Evolutionary conservation across 2,888 invertebrate species (phyloP).

Genomic region (Diadegma fenestrale): DNA sequence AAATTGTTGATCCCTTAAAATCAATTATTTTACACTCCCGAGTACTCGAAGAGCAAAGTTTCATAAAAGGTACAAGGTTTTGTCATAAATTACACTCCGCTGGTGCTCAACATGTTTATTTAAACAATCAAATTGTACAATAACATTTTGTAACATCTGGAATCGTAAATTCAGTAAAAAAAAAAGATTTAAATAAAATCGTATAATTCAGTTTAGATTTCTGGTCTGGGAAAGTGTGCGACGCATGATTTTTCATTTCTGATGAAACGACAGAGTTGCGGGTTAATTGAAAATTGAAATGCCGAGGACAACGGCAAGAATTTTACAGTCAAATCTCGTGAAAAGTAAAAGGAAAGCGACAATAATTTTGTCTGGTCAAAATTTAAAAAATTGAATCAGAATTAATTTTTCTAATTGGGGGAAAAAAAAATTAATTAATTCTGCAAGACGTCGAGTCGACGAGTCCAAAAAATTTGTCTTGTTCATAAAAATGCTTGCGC

Average conservation of each 20-base stretch:
- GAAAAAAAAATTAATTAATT: background rate
- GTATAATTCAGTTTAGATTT: background rate
- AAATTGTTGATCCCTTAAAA: background rate
- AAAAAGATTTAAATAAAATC: slow-evolving; percentile 3
- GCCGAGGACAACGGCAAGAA: background rate
- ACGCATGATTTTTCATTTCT: background rate
- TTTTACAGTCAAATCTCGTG: background rate
- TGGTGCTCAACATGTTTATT: slow-evolving; percentile 63
- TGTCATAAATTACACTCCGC: slow-evolving; percentile 55
- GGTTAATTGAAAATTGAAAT: background rate
- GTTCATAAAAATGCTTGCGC: background rate
- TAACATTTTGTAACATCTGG: slow-evolving; percentile 47
- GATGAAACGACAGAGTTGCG: background rate
- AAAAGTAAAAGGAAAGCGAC: background rate
- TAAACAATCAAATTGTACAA: slow-evolving; percentile 58
- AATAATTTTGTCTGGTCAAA: background rate
- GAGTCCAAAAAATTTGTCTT: background rate
- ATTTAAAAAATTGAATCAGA: background rate
- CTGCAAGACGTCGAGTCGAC: background rate
- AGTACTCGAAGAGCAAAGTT: slow-evolving; percentile 4
- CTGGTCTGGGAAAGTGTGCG: background rate
- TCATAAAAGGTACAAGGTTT: slow-evolving; percentile 43
- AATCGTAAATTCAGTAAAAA: slow-evolving; percentile 31
- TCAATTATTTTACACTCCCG: background rate
- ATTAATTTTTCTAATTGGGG: background rate